Evolutionary conservation across 2,888 invertebrate genomes (phyloP).

Genomic region (Apotomis capreana): DNA sequence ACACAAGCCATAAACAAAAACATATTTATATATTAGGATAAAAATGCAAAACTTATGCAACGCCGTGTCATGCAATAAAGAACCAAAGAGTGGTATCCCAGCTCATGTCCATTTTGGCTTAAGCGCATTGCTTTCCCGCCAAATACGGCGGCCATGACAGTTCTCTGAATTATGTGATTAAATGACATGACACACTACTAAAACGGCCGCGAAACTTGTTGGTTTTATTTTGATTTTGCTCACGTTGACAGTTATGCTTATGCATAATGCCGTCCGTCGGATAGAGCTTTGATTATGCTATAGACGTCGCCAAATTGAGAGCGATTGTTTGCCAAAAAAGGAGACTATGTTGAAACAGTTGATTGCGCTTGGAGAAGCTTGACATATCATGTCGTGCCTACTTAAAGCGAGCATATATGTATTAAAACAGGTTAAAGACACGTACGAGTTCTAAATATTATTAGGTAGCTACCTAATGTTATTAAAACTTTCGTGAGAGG

Average conservation of each 20-base stretch:
- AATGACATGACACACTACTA: conserved; percentile 68
- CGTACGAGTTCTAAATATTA: no score
- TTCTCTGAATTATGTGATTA: conserved; percentile 80
- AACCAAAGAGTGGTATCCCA: conserved; percentile 70
- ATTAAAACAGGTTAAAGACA: neutral
- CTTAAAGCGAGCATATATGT: neutral
- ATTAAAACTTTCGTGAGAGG: no score
- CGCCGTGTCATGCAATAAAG: conserved; percentile 71
- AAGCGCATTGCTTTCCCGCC: conserved; percentile 82
- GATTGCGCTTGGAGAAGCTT: conserved; percentile 29
- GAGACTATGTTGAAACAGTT: conserved; percentile 40
- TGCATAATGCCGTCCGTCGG: conserved; percentile 64
- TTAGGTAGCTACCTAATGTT: no score
- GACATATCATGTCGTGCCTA: conserved; percentile 5
- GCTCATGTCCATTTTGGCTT: conserved; percentile 72
- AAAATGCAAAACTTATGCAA: conserved; percentile 66
- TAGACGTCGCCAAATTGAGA: conserved; percentile 68
- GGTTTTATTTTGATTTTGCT: conserved; percentile 66
- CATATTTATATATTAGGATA: conserved; percentile 52
- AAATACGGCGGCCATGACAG: conserved; percentile 79
- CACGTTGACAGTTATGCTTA: conserved; percentile 60
- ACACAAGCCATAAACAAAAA: conserved; percentile 24
- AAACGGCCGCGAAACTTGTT: conserved; percentile 62
- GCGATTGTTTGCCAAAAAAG: conserved; percentile 51
- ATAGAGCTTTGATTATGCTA: conserved; percentile 66